phyloP scores from a whole-genome alignment of 2,797 vertebrate genomes.

The Delichon dasypus region DNA sequence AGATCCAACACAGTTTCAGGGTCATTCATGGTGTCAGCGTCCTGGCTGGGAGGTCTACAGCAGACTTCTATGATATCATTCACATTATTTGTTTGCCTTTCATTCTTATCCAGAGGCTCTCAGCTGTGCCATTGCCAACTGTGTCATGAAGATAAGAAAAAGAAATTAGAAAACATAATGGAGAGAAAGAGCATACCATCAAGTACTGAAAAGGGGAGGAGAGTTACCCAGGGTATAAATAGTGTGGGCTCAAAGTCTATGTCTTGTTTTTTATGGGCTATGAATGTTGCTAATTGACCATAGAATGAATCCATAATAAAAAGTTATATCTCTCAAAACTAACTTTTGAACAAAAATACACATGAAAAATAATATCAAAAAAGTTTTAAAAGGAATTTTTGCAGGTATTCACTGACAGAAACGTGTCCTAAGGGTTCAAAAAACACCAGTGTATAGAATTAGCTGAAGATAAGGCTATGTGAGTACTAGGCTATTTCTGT shows the following conservation, averaged over 20 bases:
- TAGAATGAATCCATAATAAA: background rate
- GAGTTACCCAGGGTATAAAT: background rate
- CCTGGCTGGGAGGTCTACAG: background rate
- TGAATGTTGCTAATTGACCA: background rate
- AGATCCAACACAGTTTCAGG: background rate
- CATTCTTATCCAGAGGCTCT: background rate
- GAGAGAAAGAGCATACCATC: background rate
- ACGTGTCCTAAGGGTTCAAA: background rate
- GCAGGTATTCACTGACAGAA: slow-evolving; percentile 9
- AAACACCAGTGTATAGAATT: slow-evolving; percentile 21
- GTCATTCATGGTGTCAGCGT: rapidly evolving
- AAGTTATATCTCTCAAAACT: background rate
- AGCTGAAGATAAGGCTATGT: slow-evolving; percentile 25
- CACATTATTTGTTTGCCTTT: background rate
- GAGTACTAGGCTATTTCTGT: slow-evolving; percentile 31
- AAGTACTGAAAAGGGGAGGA: background rate
- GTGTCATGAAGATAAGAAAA: background rate
- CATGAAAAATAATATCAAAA: background rate
- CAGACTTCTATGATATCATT: background rate
- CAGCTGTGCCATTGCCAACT: background rate
- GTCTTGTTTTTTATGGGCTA: background rate
- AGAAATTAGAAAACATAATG: background rate
- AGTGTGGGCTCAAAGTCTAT: background rate
- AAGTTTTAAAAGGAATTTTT: background rate
- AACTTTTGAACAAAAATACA: background rate